Evolutionary conservation across 2,888 invertebrate genomes (phyloP).

Genomic region (Chrysolina oricalcia): DNA sequence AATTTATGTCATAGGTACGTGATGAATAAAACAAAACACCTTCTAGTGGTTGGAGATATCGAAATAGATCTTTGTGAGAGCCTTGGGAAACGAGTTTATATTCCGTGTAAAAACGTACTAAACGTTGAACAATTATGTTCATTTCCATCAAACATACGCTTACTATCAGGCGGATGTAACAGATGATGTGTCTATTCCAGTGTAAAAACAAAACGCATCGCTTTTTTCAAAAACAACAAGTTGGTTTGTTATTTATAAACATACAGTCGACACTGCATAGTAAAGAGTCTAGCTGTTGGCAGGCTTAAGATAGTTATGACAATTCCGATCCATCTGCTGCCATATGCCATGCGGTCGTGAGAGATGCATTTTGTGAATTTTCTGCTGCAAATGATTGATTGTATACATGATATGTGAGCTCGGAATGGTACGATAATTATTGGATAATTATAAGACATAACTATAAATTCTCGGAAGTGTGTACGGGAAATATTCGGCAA

Average conservation of each 20-base stretch:
- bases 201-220: constrained; percentile 5
- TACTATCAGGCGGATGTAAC: constrained; percentile 11
- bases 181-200: constrained; percentile 12
- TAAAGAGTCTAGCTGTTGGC: constrained; percentile 20
- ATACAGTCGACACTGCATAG: constrained; percentile 8
- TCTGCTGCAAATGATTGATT: neutral
- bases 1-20: too few relatives aligned
- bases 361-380: constrained; percentile 6
- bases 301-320: constrained; percentile 4
- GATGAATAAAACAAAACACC: too few relatives aligned
- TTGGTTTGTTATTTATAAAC: constrained; percentile 11
- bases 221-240: constrained; percentile 17
- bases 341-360: constrained; percentile 14
- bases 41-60: too few relatives aligned
- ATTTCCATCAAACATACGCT: neutral
- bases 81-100: too few relatives aligned
- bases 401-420: neutral
- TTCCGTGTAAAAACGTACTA: too few relatives aligned
- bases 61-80: too few relatives aligned
- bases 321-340: constrained; percentile 20
- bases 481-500: constrained; percentile 4
- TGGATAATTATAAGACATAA: neutral
- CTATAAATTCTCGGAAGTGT: neutral
- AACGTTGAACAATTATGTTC: too few relatives aligned
- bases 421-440: neutral